These are phyloP conservation scores for Passerina amoena DNA, from an alignment of 2,113 vertebrate species.

Conservation along the genomic window DNA sequence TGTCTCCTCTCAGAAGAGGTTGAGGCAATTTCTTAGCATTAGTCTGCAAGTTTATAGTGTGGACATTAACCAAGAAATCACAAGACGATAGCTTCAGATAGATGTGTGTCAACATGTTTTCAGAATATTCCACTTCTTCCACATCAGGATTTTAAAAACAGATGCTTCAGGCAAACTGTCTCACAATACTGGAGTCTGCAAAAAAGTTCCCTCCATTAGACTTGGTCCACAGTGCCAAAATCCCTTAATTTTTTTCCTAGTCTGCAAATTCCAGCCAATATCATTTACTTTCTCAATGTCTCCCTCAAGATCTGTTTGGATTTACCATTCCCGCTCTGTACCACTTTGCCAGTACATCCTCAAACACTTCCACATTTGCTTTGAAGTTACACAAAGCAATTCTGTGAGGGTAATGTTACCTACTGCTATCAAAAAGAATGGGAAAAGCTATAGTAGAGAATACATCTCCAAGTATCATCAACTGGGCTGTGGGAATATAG, in stretches of 20 bases:
- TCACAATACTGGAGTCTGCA: not conserved
- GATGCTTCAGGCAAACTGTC: not conserved
- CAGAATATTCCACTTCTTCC: not conserved
- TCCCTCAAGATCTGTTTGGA: not conserved
- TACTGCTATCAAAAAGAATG: not conserved
- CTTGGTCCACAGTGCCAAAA: not conserved
- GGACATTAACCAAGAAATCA: not conserved
- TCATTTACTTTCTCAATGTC: not conserved
- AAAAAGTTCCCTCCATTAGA: not conserved
- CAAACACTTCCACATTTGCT: not conserved
- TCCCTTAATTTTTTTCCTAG: not conserved
- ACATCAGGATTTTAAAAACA: not conserved
- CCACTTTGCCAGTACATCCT: not conserved
- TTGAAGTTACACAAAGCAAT: not conserved
- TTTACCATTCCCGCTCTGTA: not conserved
- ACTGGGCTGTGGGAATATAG: not conserved
- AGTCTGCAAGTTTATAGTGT: not conserved
- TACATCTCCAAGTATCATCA: not conserved
- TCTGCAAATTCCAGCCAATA: not conserved
- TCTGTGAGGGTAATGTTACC: not conserved
- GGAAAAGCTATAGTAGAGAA: not conserved
- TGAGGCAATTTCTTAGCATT: not conserved
- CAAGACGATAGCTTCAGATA: not conserved
- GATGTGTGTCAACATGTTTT: not conserved
- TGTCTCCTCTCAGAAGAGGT: not conserved